Conservation (phyloP, 2,888 invertebrate genomes). For the Tinea pellionella region DNA sequence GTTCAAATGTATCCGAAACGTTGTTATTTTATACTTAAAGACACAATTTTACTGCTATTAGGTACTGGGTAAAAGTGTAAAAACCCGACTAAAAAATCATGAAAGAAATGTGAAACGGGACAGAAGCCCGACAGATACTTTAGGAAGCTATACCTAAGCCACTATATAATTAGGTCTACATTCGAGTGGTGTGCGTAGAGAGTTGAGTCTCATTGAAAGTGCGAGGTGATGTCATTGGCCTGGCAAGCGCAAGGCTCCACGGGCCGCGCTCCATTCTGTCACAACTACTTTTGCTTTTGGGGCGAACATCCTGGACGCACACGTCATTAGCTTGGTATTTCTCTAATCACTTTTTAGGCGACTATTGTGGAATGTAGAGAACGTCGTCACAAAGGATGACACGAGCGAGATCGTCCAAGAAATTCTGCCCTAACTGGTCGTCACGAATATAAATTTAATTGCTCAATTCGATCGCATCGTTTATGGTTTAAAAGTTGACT, state of each 20-base stretch:
- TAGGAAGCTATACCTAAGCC: not conserved
- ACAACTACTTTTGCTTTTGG: conserved; percentile 55
- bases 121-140: not conserved
- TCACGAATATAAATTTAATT: conserved; percentile 13
- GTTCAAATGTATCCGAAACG: conserved; percentile 4
- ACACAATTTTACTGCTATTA: conserved; percentile 6
- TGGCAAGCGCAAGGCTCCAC: conserved; percentile 37
- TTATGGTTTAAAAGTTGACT: not conserved
- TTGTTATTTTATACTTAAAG: conserved; percentile 4
- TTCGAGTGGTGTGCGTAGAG: not conserved
- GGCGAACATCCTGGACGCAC: conserved; percentile 47
- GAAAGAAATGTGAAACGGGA: not conserved
- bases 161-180: not conserved
- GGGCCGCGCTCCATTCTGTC: conserved; percentile 42
- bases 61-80: conserved; percentile 10
- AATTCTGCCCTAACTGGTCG: not conserved
- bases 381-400: conserved; percentile 9
- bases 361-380: conserved; percentile 29
- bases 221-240: conserved; percentile 55
- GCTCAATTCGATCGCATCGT: conserved; percentile 10
- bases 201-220: conserved; percentile 34
- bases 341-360: conserved; percentile 37
- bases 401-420: not conserved
- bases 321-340: conserved; percentile 56
- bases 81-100: conserved; percentile 10